A percentile compares a stretch with the other conserved stretches of the same genome.
Evolutionary conservation across 2,888 invertebrate species (phyloP).

Genomic region (Drosophila phalerata): DNA sequence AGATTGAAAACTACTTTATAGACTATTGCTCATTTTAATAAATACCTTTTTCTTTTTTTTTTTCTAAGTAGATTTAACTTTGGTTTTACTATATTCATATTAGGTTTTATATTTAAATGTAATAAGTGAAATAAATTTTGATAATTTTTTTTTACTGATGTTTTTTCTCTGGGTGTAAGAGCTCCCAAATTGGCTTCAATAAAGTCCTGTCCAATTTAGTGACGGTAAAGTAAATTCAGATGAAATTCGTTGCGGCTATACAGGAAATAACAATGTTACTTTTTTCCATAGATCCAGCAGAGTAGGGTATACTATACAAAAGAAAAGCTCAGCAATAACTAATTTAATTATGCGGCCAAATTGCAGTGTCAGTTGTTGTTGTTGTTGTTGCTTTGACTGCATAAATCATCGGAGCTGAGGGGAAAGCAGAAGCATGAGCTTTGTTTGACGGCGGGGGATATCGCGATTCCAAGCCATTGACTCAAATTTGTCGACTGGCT

Average conservation of each 20-base stretch:
- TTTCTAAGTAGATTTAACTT: too few species aligned
- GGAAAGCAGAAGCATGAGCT: slow-evolving; percentile 27
- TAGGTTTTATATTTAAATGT: neutral
- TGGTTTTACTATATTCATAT: too few species aligned
- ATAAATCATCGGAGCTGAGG: slow-evolving; percentile 51
- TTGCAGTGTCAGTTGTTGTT: slow-evolving; percentile 50
- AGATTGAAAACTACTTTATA: too few species aligned
- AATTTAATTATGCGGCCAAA: slow-evolving; percentile 71
- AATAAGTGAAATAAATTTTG: neutral
- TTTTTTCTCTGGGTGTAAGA: neutral
- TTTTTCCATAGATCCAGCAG: neutral
- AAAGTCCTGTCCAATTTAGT: neutral
- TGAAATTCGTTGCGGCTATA: neutral
- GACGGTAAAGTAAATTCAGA: neutral
- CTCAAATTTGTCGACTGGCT: slow-evolving; percentile 62
- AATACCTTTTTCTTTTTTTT: too few species aligned
- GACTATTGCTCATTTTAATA: too few species aligned
- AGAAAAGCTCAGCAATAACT: slow-evolving; percentile 60
- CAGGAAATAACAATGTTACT: neutral
- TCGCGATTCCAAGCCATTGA: slow-evolving; percentile 69
- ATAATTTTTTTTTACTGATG: neutral
- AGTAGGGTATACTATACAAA: slow-evolving; percentile 20
- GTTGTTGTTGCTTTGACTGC: slow-evolving; percentile 31
- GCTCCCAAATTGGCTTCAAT: neutral
- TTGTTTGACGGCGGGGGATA: slow-evolving; percentile 46